Percentiles rank a stretch among this genome's conserved stretches.
phyloP scores from a whole-genome alignment of 2,888 invertebrate species.

The Platycheirus albimanus region DNA sequence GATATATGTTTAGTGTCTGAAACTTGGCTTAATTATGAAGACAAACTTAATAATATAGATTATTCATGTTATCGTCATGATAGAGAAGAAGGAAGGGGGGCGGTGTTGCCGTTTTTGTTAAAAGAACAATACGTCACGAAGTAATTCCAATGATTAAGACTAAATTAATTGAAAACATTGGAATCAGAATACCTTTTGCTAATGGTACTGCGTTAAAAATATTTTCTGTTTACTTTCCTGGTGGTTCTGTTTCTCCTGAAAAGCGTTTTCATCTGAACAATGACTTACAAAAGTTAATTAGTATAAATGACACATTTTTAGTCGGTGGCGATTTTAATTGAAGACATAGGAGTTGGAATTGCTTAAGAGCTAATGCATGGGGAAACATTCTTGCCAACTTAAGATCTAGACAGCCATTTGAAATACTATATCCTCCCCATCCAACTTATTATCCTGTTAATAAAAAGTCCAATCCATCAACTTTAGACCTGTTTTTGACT shows the following conservation, averaged over 20 bases:
- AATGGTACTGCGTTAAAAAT: not conserved
- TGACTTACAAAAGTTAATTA: not conserved
- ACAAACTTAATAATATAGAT: too few species aligned
- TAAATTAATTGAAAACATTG: not conserved
- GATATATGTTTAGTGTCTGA: too few species aligned
- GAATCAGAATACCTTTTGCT: not conserved
- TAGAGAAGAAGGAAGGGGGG: not conserved
- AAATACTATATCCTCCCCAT: too few species aligned
- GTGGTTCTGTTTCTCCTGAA: not conserved
- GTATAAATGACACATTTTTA: too few species aligned
- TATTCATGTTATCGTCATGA: too few species aligned
- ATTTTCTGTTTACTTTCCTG: not conserved
- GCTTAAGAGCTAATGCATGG: not conserved
- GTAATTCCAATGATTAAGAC: not conserved
- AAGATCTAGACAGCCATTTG: not conserved
- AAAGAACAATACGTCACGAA: not conserved
- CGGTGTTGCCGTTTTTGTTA: not conserved
- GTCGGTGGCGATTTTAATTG: too few species aligned
- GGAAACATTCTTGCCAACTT: constrained; percentile 6
- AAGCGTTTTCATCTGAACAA: not conserved
- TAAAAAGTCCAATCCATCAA: not conserved
- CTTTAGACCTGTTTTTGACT: not conserved
- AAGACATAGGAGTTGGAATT: too few species aligned
- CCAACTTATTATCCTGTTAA: not conserved
- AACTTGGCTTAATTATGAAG: too few species aligned